A percentile compares a stretch with the other conserved stretches of the same genome.
phyloP scores from a whole-genome alignment of 2,113 vertebrate genomes.

The Saccopteryx bilineata region DNA sequence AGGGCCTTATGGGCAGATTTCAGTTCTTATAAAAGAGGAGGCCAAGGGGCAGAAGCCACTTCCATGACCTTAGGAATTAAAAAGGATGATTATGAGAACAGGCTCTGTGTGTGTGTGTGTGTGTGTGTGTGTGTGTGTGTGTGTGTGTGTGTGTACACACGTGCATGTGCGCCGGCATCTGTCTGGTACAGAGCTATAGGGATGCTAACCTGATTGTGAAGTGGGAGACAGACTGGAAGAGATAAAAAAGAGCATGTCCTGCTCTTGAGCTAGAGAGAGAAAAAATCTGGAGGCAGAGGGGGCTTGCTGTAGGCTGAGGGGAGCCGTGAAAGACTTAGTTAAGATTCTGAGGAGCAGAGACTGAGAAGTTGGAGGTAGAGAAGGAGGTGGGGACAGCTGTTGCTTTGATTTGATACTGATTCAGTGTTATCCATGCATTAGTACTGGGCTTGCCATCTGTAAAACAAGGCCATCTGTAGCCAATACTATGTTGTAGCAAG shows the following conservation, averaged over 20 bases:
- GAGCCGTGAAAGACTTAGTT: conserved; percentile 70
- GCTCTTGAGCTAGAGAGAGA: conserved; percentile 68
- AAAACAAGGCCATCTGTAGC: conserved; percentile 75
- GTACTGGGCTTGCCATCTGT: conserved; percentile 65
- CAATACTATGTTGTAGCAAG: conserved; percentile 44
- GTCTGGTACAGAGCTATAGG: background rate
- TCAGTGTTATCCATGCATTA: conserved; percentile 77
- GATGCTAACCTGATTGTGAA: background rate
- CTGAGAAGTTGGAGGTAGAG: conserved; percentile 80
- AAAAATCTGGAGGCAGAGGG: conserved; percentile 77
- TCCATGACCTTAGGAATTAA: background rate
- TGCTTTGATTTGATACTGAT: conserved; percentile 83
- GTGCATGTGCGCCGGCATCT: background rate
- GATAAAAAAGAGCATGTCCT: conserved; percentile 46
- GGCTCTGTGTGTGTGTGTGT: background rate
- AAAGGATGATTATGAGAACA: background rate
- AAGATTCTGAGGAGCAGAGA: conserved; percentile 76
- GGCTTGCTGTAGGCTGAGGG: conserved; percentile 76
- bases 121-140: background rate
- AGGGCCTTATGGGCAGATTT: background rate
- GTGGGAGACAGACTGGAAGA: conserved; percentile 12
- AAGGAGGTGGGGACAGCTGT: conserved; percentile 82
- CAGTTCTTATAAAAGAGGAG: background rate
- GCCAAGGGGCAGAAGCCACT: background rate
- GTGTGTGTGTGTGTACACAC: background rate